phyloP scores from a whole-genome alignment of 2,888 invertebrate species.

The Lithodes maja region DNA sequence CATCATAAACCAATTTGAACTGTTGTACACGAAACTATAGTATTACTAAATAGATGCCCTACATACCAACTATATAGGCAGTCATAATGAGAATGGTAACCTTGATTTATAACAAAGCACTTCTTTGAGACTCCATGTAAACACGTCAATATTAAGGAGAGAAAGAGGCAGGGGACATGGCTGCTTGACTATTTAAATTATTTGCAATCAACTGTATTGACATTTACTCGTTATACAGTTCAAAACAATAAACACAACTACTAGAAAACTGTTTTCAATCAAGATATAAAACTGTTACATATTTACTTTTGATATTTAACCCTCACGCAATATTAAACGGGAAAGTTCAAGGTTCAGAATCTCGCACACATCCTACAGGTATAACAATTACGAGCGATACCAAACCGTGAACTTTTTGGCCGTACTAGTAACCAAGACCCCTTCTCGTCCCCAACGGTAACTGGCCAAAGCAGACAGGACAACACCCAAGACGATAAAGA shows the following conservation, averaged over 20 bases:
- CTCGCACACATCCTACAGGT: background rate
- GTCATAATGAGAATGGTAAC: background rate
- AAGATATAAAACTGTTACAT: background rate
- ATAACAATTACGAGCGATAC: background rate
- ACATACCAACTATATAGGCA: too few relatives aligned
- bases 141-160: background rate
- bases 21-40: too few relatives aligned
- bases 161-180: background rate
- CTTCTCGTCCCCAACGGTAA: background rate
- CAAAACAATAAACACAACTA: background rate
- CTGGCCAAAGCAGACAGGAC: constrained; percentile 21
- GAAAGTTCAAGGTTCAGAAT: background rate
- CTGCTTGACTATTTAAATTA: background rate
- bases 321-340: background rate
- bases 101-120: background rate
- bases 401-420: background rate
- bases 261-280: background rate
- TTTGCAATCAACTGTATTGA: background rate
- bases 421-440: background rate
- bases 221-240: too few relatives aligned
- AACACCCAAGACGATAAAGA: constrained; percentile 27
- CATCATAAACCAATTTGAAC: too few relatives aligned
- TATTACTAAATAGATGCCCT: too few relatives aligned
- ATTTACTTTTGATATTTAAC: background rate
- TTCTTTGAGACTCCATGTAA: background rate